Conservation (phyloP, 2,113 vertebrate species). For the Falcunculus frontatus region DNA sequence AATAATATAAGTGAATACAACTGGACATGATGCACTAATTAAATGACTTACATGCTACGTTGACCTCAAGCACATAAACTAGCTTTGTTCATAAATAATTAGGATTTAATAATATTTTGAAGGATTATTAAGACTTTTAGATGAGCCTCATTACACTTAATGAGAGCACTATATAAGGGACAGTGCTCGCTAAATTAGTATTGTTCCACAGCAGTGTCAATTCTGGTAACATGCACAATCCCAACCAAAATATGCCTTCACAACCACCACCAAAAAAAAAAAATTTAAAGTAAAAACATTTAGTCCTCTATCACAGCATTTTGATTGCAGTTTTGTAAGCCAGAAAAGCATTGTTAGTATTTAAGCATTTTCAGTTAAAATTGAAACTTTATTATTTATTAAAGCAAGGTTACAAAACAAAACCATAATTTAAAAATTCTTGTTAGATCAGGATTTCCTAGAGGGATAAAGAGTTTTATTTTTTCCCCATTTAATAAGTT, state of each 20-base stretch:
- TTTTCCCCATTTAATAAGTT: neutral
- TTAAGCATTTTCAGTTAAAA: neutral
- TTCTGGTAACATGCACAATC: neutral
- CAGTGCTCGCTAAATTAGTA: neutral
- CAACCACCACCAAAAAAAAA: neutral
- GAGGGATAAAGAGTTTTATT: neutral
- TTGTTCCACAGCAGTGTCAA: neutral
- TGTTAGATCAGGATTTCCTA: neutral
- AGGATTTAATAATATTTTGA: constrained; percentile 12
- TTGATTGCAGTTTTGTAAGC: neutral
- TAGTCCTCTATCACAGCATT: neutral
- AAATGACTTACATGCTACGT: neutral
- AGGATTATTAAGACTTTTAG: constrained; percentile 20
- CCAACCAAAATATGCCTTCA: neutral
- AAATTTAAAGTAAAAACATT: neutral
- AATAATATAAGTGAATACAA: neutral
- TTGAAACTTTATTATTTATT: neutral
- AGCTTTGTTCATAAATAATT: constrained; percentile 10
- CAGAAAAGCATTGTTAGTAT: neutral
- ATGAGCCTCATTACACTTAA: constrained; percentile 13
- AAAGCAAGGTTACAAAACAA: neutral
- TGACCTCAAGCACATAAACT: neutral
- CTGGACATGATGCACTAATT: constrained; percentile 13
- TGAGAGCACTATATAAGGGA: neutral
- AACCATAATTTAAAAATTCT: neutral